A percentile compares a stretch with the other conserved stretches of the same genome.
These are phyloP conservation scores for Chymomyza amoena DNA, from an alignment of 2,888 invertebrate species.

Conservation along the genomic window DNA sequence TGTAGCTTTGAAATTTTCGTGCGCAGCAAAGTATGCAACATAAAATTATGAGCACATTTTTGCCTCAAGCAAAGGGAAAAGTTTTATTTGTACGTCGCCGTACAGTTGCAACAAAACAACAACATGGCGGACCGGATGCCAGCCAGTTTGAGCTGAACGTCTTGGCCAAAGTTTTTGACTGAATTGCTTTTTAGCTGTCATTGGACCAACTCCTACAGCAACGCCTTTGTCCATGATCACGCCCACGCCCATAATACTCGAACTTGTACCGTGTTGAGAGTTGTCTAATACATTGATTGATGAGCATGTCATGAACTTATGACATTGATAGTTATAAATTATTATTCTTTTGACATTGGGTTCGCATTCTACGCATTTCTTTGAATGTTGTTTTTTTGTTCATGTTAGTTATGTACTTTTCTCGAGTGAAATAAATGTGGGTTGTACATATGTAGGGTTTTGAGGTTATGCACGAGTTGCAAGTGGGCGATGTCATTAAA, in stretches of 20 bases:
- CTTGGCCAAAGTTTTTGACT: conserved; percentile 4
- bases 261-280: conserved; percentile 37
- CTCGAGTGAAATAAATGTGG: too few species aligned
- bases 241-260: background rate
- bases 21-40: conserved; percentile 51
- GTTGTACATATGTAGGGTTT: too few species aligned
- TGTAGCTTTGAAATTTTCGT: conserved; percentile 46
- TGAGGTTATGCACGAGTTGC: too few species aligned
- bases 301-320: conserved; percentile 77
- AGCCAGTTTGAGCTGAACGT: background rate
- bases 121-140: background rate
- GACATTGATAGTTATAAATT: conserved; percentile 78
- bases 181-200: conserved; percentile 5
- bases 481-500: too few species aligned
- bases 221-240: background rate
- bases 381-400: background rate
- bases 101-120: background rate
- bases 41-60: conserved; percentile 57
- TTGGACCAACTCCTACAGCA: background rate
- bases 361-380: background rate
- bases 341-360: conserved; percentile 69
- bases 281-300: conserved; percentile 75
- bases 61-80: conserved; percentile 34
- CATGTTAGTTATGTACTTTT: too few species aligned
- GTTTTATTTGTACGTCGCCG: conserved; percentile 29